Base-by-base conservation (phyloP, 1,140 invertebrate species). In the Zaprionus africanus region DNA sequence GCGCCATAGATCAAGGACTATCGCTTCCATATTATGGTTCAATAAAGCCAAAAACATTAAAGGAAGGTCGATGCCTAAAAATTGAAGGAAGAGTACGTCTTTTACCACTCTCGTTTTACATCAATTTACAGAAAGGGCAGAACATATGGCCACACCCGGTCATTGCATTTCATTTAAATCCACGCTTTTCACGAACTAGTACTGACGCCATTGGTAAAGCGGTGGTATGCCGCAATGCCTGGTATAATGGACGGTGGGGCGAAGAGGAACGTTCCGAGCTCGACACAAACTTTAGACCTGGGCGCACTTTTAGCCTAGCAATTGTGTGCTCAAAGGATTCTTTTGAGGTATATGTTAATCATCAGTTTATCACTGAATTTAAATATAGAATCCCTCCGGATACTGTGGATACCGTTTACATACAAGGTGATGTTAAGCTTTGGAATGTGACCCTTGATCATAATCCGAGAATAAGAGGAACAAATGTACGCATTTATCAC, bases 91-190 rank as follows among this genome's bases (percentile, higher is more conserved):
- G 94, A 79, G 93, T 96, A 28, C 95, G 95, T 79, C 88, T 96
- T 26, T 91, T 96, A 41, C 95, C 95, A 22, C 94, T 95, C 68
- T 95, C 95, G 76, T 96, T 96, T 90, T 95, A 94, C 75, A 93
- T 96, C 26, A 96, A 96, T 93, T 90, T 96, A 46, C 95, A 96
- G 82, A 93, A 94, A 63, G 94, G 94, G 5, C 92, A 94, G 63
- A 93, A 94, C 24, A 93, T 95, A 58, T 95, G 95, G 93, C 95
- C 95, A 2, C 94, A 95, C 93, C 94, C 95, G 9, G 84, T 92
- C 17, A 94, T 96, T 49, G 93, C 94, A 31, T 93, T 96, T 77
- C 95, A 96, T 91, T 91, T 96, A 58, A 96, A 96, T 92, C 95
- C 95, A 11, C 93, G 95, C 56, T 96, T 96, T 91, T 92, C 91